These are phyloP conservation scores for Melanotaenia duboulayi DNA, from an alignment of 2,113 vertebrate genomes.

Conservation along the genomic window DNA sequence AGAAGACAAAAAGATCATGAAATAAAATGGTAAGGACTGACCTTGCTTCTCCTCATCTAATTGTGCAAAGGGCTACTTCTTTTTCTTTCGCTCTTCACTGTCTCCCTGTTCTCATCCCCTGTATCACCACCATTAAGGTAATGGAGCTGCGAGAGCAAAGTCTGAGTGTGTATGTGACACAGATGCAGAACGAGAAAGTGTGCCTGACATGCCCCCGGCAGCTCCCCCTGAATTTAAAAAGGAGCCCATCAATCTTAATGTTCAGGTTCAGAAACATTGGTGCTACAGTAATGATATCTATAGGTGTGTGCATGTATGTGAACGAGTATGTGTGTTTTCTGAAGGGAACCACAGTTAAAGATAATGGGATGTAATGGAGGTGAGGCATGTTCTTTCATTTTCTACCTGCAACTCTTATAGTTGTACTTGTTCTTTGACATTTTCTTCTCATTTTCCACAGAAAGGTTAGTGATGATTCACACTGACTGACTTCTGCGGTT, in stretches of 20 bases:
- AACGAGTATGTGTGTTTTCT: constrained; percentile 22
- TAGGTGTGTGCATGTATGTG: background rate
- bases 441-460: constrained; percentile 18
- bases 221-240: constrained; percentile 59
- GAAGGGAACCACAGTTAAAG: constrained; percentile 35
- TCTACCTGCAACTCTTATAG: constrained; percentile 5
- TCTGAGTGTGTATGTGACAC: constrained; percentile 36
- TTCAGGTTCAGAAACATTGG: constrained; percentile 39
- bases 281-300: constrained; percentile 20
- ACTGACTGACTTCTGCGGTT: constrained; percentile 51
- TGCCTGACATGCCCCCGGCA: constrained; percentile 56
- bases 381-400: constrained; percentile 10
- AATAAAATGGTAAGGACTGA: constrained; percentile 45
- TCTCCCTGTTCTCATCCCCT: constrained; percentile 25
- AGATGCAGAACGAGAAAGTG: constrained; percentile 39
- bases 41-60: constrained; percentile 44
- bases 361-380: constrained; percentile 56
- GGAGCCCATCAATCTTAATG: constrained; percentile 58
- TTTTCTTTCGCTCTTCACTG: constrained; percentile 21
- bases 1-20: constrained; percentile 49
- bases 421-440: constrained; percentile 18
- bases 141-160: constrained; percentile 48
- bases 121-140: constrained; percentile 65
- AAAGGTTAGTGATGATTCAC: constrained; percentile 22
- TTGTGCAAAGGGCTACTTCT: constrained; percentile 25